Evolutionary conservation across 2,888 invertebrate genomes (phyloP).

Genomic region (Eugnorisma glareosa): DNA sequence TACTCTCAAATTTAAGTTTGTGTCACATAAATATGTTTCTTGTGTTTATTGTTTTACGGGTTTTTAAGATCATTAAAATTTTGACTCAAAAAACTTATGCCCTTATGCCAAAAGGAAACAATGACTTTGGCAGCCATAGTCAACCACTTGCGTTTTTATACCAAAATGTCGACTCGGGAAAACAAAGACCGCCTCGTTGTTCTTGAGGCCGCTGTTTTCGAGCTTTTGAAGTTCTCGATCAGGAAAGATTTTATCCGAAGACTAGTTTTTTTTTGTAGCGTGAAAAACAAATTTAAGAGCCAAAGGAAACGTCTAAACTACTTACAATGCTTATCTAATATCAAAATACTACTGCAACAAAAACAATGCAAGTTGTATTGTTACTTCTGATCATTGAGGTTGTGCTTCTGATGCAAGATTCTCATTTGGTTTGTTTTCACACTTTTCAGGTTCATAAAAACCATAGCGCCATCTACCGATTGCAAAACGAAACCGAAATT

Average conservation of each 20-base stretch:
- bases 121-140: constrained; percentile 31
- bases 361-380: too few species aligned
- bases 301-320: too few species aligned
- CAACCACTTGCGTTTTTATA: background rate
- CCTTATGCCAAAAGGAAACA: background rate
- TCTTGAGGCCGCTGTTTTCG: background rate
- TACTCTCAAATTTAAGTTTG: constrained; percentile 2
- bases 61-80: constrained; percentile 54
- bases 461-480: background rate
- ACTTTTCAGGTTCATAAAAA: background rate
- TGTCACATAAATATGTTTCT: constrained; percentile 24
- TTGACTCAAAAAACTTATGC: constrained; percentile 34
- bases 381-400: background rate
- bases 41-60: constrained; percentile 33
- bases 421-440: background rate
- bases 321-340: too few species aligned
- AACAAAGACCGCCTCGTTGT: background rate
- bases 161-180: background rate
- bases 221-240: background rate
- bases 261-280: too few species aligned
- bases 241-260: background rate
- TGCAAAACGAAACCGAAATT: background rate
- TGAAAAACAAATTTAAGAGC: too few species aligned
- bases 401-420: background rate
- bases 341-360: too few species aligned